phyloP scores from a whole-genome alignment of 1,140 invertebrate species.

The Drosophila albomicans region DNA sequence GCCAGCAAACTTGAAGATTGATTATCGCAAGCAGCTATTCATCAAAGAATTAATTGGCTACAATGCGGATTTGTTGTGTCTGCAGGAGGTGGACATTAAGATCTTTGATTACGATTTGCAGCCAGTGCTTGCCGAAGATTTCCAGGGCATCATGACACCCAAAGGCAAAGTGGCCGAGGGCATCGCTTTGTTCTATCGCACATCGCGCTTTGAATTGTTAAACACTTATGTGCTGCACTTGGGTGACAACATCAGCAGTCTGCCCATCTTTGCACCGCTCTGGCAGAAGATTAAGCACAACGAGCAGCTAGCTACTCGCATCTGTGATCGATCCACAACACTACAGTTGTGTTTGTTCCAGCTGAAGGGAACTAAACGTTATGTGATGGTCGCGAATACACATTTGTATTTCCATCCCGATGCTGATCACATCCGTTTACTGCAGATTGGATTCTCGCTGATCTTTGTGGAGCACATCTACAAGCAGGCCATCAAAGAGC shows the following conservation, averaged over 20 bases:
- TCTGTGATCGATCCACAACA: slow-evolving; percentile 88
- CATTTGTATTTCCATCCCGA: slow-evolving; percentile 97
- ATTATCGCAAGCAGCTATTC: slow-evolving; percentile 94
- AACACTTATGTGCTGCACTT: slow-evolving; percentile 86
- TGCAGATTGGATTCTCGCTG: slow-evolving; percentile 90
- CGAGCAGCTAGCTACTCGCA: slow-evolving; percentile 86
- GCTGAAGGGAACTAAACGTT: slow-evolving; percentile 87
- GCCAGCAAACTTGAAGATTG: slow-evolving; percentile 90
- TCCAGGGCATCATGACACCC: slow-evolving; percentile 89
- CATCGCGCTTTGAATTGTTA: slow-evolving; percentile 87
- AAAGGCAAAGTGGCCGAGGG: slow-evolving; percentile 92
- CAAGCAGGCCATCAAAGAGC: slow-evolving; percentile 85
- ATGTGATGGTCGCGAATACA: slow-evolving; percentile 93
- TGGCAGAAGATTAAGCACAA: slow-evolving; percentile 88
- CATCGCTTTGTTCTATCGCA: slow-evolving; percentile 90
- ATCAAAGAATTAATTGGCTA: slow-evolving; percentile 95
- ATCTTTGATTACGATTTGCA: slow-evolving; percentile 91
- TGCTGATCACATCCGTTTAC: slow-evolving; percentile 93
- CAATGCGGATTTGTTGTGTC: slow-evolving; percentile 94
- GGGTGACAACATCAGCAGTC: slow-evolving; percentile 86
- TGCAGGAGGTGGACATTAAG: slow-evolving; percentile 96
- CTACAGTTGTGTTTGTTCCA: slow-evolving; percentile 82
- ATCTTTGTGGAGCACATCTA: slow-evolving; percentile 87
- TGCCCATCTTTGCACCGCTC: slow-evolving; percentile 86
- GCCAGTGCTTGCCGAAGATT: slow-evolving; percentile 87